Conservation (phyloP, 2,797 vertebrate genomes). For the Rhincodon typus region DNA sequence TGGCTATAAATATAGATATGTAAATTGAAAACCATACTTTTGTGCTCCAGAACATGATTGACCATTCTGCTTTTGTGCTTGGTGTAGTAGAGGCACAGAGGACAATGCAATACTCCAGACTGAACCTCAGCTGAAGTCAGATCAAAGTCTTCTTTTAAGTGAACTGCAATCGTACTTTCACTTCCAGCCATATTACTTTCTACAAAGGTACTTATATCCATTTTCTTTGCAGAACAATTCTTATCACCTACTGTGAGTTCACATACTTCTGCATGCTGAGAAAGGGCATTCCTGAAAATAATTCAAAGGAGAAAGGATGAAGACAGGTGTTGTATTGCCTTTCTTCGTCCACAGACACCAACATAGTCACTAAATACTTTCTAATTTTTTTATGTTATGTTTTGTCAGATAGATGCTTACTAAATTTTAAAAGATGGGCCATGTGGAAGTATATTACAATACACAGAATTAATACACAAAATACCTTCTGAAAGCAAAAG, state of each 20-base stretch:
- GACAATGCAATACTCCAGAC: slow-evolving; percentile 1
- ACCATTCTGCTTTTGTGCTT: slow-evolving; percentile 23
- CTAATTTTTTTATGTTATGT: not conserved
- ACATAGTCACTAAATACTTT: not conserved
- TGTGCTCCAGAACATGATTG: slow-evolving; percentile 17
- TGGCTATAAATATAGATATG: not conserved
- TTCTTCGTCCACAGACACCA: not conserved
- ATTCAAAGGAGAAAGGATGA: not conserved
- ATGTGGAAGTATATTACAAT: not conserved
- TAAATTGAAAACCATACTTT: not conserved
- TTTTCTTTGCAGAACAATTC: not conserved
- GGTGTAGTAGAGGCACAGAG: slow-evolving; percentile 5
- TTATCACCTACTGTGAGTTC: not conserved
- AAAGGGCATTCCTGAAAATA: slow-evolving; percentile 26
- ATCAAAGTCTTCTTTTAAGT: not conserved
- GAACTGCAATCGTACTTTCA: not conserved
- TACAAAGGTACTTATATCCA: not conserved
- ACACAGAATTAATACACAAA: not conserved
- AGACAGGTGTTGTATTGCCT: not conserved
- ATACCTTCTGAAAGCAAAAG: not conserved
- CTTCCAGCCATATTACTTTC: not conserved
- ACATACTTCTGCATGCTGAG: slow-evolving; percentile 16
- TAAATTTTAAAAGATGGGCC: not conserved
- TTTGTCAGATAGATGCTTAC: not conserved
- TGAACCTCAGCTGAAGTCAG: not conserved